These are phyloP conservation scores for Coregonus sp. DNA, from an alignment of 2,797 vertebrate species.

Conservation along the genomic window DNA sequence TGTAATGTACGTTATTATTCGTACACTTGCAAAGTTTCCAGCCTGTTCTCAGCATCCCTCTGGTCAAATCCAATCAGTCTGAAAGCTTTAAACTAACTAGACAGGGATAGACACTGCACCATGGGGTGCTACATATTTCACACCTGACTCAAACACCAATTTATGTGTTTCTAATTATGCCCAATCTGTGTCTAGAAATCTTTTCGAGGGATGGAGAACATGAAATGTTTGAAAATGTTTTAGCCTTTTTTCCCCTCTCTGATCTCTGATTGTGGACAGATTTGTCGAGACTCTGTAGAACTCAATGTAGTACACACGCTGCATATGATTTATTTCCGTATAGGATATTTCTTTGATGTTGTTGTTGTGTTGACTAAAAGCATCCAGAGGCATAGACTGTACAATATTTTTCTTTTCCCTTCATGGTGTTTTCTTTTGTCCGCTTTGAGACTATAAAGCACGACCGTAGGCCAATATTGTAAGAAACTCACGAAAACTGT, in stretches of 20 bases:
- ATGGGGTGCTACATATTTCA: background rate
- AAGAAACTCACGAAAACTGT: no score
- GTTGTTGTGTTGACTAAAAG: no score
- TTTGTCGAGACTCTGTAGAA: constrained; percentile 6
- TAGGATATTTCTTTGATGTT: no score
- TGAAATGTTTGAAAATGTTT: no score
- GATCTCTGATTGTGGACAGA: background rate
- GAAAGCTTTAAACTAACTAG: background rate
- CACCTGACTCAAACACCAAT: background rate
- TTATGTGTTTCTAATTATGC: background rate
- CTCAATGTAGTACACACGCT: background rate
- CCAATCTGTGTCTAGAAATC: background rate
- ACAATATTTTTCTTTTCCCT: no score
- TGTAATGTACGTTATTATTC: constrained; percentile 33
- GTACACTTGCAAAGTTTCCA: constrained; percentile 40
- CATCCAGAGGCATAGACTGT: no score
- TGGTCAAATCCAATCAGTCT: background rate
- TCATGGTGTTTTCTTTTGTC: no score
- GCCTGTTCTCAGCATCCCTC: constrained; percentile 24
- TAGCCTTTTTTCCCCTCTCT: background rate
- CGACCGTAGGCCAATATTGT: no score
- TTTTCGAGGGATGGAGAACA: no score
- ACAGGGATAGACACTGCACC: background rate
- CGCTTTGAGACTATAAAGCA: no score
- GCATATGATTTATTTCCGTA: no score